Evolutionary conservation across 2,113 vertebrate genomes (phyloP).

Genomic region (Nanorana parkeri): DNA sequence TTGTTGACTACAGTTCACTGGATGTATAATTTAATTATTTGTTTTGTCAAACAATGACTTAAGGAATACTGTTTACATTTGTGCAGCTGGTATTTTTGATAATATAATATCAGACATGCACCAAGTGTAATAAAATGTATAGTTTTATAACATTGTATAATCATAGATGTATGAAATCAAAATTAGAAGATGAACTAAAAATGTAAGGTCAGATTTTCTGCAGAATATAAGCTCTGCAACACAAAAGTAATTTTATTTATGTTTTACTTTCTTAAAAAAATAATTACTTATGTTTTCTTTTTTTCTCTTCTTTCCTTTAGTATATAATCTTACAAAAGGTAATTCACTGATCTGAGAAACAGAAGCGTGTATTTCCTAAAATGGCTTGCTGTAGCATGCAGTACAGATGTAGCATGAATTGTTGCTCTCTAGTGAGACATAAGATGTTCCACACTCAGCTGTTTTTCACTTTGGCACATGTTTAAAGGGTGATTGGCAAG

Average conservation of each 20-base stretch:
- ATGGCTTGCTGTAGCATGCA: not conserved
- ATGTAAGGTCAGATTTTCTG: not conserved
- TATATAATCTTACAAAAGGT: not conserved
- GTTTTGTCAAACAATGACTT: conserved; percentile 77
- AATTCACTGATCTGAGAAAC: not conserved
- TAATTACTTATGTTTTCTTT: not conserved
- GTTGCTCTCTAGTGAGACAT: conserved; percentile 37
- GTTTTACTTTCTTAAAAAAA: not conserved
- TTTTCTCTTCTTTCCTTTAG: not conserved
- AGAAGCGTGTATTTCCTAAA: not conserved
- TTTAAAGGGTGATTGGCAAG: conserved; percentile 25
- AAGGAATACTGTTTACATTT: conserved; percentile 18
- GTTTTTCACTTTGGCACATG: conserved; percentile 35
- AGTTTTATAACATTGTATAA: not conserved
- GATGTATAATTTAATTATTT: conserved; percentile 82
- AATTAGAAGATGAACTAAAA: not conserved
- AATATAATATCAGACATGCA: not conserved
- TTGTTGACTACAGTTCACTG: conserved; percentile 81
- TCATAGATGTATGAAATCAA: not conserved
- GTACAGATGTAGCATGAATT: conserved; percentile 44
- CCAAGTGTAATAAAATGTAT: not conserved
- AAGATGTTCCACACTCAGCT: conserved; percentile 30
- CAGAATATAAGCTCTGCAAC: not conserved
- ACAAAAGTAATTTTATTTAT: not conserved
- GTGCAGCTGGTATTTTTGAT: conserved; percentile 23